phyloP scores from a whole-genome alignment of 2,113 vertebrate genomes.

The Nycticebus coucang region DNA sequence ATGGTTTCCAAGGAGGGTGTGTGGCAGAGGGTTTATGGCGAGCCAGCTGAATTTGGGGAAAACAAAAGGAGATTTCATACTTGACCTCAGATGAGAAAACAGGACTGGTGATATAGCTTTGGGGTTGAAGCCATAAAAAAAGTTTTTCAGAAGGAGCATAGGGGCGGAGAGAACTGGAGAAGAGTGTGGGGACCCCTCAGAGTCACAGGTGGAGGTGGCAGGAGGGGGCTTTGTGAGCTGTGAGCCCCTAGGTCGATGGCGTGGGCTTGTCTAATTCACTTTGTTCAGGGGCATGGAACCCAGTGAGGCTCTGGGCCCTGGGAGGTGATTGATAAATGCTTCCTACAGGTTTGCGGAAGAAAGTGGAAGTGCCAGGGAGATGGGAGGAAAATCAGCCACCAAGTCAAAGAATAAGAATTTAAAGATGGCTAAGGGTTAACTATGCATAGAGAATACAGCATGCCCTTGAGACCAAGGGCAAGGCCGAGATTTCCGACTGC shows the following conservation, averaged over 20 bases:
- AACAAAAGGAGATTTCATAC: neutral
- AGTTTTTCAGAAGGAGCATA: neutral
- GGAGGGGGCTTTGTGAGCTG: neutral
- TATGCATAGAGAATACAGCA: accelerated
- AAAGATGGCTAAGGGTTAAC: neutral
- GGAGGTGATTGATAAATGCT: neutral
- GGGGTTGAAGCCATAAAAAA: neutral
- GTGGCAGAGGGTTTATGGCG: accelerated
- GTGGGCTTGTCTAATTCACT: accelerated
- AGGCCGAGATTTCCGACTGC: neutral
- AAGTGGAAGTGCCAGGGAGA: neutral
- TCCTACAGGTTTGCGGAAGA: neutral
- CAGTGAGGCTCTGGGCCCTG: accelerated
- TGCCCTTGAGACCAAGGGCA: neutral
- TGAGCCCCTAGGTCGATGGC: neutral
- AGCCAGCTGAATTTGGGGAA: neutral
- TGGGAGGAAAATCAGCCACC: neutral
- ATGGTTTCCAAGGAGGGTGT: neutral
- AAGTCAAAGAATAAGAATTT: neutral
- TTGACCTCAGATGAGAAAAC: neutral
- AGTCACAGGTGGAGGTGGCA: neutral
- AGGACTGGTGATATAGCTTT: neutral
- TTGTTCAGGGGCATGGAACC: neutral
- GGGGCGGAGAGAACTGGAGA: neutral
- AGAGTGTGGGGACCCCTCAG: neutral